Base-by-base conservation (phyloP, 1,140 invertebrate genomes). In the Euborellia annulipes region DNA sequence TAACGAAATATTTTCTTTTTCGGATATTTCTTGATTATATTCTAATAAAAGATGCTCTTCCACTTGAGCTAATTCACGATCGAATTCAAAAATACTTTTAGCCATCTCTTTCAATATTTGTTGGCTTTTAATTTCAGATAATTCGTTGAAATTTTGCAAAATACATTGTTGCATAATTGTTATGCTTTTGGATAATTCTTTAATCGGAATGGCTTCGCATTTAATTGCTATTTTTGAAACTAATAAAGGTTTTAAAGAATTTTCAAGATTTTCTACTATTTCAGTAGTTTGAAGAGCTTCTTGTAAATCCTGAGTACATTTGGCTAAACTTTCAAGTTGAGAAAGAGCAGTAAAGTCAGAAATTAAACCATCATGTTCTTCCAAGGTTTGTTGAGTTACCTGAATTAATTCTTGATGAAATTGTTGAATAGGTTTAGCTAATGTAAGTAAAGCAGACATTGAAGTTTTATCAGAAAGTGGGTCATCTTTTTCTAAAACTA, bases 301-400 rank as follows among this genome's bases (percentile, higher is more conserved):
- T 20, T 65, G 55, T 32, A 63, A 59, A 56, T 71, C 65, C 50
- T 67, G 59, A 16, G 68, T 49, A 20, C 65, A 57, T 53, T 70
- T 61, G 41, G 60, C 52, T 32, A 68, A 58, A 38, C 58, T 62
- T 46, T 52, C 53, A 3, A 62, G 41, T 34, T 49, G 39, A 36
- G 48, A 45, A 41, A 55, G 36, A 48, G 38, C 49, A 11, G 47
- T 50, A 37, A 22, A 50, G 20, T 46, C 41, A 18, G 46, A 3
- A 11, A 45, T 39, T 36, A 45, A 39, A n/a, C 43, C 16, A n/a
- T 22, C 39, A 38, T 47, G 41, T 1, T 47, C 43, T 42, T 53
- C 50, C 32, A 55, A 46, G 4, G 52, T 19, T 23, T 50, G 45
- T 11, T 50, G 49, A 13, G 41, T 11, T 17, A 46, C 23, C 9